phyloP scores from a whole-genome alignment of 2,888 invertebrate species.

The Trachelus troglodyta region DNA sequence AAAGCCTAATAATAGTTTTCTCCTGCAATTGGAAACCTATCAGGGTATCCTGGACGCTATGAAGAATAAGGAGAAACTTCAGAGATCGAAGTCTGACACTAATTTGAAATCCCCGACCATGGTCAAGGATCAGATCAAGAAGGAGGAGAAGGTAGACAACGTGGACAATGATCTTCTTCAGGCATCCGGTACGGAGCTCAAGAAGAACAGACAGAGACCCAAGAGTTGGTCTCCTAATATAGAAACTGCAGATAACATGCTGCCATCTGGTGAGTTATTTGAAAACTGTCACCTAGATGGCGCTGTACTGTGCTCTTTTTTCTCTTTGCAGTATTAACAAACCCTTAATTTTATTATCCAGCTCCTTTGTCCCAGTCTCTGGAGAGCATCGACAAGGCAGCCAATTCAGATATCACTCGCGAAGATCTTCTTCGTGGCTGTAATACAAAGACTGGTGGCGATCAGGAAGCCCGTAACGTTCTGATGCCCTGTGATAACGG shows the following conservation, averaged over 20 bases:
- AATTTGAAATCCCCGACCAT: slow-evolving; percentile 81
- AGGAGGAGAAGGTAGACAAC: slow-evolving; percentile 42
- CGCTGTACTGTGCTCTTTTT: neutral
- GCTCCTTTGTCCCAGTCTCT: slow-evolving; percentile 76
- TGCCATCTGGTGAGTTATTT: slow-evolving; percentile 61
- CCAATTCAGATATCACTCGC: slow-evolving; percentile 57
- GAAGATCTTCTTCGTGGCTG: slow-evolving; percentile 57
- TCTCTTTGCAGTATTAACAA: slow-evolving; percentile 19
- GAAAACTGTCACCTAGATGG: neutral
- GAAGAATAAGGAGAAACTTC: slow-evolving; percentile 93
- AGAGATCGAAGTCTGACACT: slow-evolving; percentile 93
- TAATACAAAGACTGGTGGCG: slow-evolving; percentile 63
- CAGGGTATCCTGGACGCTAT: slow-evolving; percentile 96
- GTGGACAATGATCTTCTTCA: slow-evolving; percentile 40
- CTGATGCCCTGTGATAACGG: slow-evolving; percentile 89
- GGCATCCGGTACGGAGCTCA: slow-evolving; percentile 53
- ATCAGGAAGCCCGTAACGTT: slow-evolving; percentile 78
- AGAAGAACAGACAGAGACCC: slow-evolving; percentile 68
- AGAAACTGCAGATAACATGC: slow-evolving; percentile 71
- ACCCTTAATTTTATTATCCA: slow-evolving; percentile 25
- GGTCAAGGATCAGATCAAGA: slow-evolving; percentile 56
- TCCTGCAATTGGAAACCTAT: slow-evolving; percentile 94
- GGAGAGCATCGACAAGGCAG: slow-evolving; percentile 71
- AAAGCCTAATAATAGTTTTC: slow-evolving; percentile 95
- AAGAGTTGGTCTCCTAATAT: slow-evolving; percentile 83